These are phyloP conservation scores for Hiodon tergisus DNA, from an alignment of 2,113 vertebrate genomes.

Conservation along the genomic window DNA sequence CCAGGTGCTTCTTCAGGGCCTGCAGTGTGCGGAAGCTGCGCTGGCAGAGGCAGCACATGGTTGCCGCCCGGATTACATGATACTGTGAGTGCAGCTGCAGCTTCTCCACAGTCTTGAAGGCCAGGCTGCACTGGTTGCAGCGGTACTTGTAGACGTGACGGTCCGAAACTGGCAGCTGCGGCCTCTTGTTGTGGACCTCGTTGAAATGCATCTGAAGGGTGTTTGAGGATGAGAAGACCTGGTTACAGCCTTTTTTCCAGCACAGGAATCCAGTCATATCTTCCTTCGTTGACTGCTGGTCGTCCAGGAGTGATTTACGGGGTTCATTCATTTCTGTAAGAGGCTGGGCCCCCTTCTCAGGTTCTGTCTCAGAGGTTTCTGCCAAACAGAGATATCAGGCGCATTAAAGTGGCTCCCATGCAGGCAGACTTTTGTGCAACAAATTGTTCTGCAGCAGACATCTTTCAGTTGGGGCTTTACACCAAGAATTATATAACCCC, in stretches of 20 bases:
- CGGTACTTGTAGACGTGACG: conserved; percentile 98
- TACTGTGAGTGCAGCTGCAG: conserved; percentile 96
- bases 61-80: conserved; percentile 93
- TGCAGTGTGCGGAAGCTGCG: conserved; percentile 95
- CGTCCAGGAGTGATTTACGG: conserved; percentile 67
- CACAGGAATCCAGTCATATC: conserved; percentile 86
- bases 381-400: conserved; percentile 31
- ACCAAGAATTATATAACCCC: not conserved
- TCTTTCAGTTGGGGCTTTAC: not conserved
- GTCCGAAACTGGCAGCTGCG: conserved; percentile 91
- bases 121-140: conserved; percentile 96
- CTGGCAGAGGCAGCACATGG: conserved; percentile 98
- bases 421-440: conserved; percentile 14
- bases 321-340: conserved; percentile 69
- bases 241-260: conserved; percentile 99
- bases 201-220: conserved; percentile 95
- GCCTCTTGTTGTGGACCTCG: conserved; percentile 90
- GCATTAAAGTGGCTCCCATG: not conserved
- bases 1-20: conserved; percentile 93
- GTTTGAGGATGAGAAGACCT: conserved; percentile 90
- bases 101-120: conserved; percentile 96
- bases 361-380: conserved; percentile 76
- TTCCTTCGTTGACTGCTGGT: conserved; percentile 71
- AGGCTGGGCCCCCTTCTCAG: conserved; percentile 70
- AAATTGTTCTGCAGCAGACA: conserved; percentile 19